Conservation (phyloP, 1,140 invertebrate species). For the Teleogryllus occipitalis region DNA sequence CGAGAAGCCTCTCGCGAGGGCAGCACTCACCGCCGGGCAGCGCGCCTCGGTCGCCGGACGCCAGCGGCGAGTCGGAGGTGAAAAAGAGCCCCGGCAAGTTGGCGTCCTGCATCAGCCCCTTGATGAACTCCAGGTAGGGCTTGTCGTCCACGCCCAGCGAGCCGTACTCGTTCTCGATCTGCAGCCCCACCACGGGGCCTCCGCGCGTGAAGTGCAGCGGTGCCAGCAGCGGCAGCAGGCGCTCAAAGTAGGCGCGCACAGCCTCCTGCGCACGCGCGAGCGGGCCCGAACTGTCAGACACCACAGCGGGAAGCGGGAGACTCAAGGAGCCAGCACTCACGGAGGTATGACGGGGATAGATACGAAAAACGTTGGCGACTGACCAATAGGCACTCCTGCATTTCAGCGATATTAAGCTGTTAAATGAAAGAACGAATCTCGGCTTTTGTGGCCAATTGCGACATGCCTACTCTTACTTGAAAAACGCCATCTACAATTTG, state of each 20-base stretch:
- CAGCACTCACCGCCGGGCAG: not conserved
- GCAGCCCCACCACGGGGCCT: slow-evolving; percentile 20
- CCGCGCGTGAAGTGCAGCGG: not conserved
- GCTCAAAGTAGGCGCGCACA: not conserved
- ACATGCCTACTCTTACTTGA: no score
- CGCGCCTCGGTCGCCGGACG: not conserved
- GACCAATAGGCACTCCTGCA: no score
- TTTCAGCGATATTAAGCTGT: no score
- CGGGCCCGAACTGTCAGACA: not conserved
- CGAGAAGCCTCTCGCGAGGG: no score
- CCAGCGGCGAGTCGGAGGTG: slow-evolving; percentile 41
- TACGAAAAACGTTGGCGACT: no score
- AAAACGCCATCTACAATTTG: no score
- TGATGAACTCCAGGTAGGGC: slow-evolving; percentile 39
- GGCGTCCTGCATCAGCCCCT: slow-evolving; percentile 33
- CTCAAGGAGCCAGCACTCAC: slow-evolving; percentile 38
- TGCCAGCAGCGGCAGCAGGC: not conserved
- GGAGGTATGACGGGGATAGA: not conserved
- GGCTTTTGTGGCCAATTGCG: no score
- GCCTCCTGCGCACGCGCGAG: not conserved
- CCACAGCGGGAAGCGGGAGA: slow-evolving; percentile 39
- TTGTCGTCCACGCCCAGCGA: slow-evolving; percentile 28
- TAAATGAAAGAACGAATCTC: no score
- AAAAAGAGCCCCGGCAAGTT: slow-evolving; percentile 41
- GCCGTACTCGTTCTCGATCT: slow-evolving; percentile 53